Evolutionary conservation across 2,113 vertebrate genomes (phyloP), one percentile per base, ranked within the genome.

Genomic region (Gopherus evgoodei): DNA sequence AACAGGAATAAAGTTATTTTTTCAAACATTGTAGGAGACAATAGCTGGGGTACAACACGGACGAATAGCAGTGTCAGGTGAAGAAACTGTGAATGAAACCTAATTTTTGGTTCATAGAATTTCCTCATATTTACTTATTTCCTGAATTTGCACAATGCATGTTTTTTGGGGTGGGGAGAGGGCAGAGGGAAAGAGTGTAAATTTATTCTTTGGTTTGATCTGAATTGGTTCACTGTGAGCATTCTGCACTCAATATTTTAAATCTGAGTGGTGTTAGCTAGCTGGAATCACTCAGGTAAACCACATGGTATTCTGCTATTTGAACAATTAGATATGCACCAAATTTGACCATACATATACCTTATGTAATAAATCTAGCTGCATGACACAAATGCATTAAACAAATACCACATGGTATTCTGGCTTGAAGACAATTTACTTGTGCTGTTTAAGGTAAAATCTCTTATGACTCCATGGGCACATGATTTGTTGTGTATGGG

Each of bases 401-500:
- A 69, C 24, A 80, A 12, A 25, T 54, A 13, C 17, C 1, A 31
- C 17, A 56, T 38, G 3, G 12, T 54, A 24, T 2, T 76, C 10
- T 57, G 59, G 75, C n/a, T 79, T 16, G 14, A 65, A 56, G 11
- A 47, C 22, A 53, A 22, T 47, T 83, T 88, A 78, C 4, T 2
- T 42, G 31, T 38, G 29, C 9, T 59, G 35, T 29, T 11, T 42
- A 57, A 83, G 35, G 38, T 52, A 13, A 52, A 52, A 3, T n/a
- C 24, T 69, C 3, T 53, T n/a, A 49, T 10, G 56, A n/a, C 2
- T 8, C 5, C 8, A 57, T n/a, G 27, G 8, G 57, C 54, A 24
- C 76, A 13, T 50, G 11, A 1, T 4, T 88, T 54, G 2, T 54
- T 72, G 22, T 0, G 2, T 10, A 24, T 35, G 5, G 31, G 11